Base-by-base conservation (phyloP, 53 echinoderm and acorn worm species). In the Echinometra lucunter region DNA sequence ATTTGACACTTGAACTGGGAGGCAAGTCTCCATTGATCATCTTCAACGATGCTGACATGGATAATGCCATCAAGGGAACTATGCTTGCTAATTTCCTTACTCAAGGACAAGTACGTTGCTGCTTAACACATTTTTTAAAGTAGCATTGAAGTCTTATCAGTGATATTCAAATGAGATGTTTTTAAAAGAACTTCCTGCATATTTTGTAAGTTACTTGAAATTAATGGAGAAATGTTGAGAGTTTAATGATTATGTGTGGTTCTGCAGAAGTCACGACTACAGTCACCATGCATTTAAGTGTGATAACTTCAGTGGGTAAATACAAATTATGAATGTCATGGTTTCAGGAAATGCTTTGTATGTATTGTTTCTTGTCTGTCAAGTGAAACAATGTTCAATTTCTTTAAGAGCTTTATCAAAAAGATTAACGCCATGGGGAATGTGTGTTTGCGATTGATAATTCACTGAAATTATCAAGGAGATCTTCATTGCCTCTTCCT, bases 51-150 rank as follows among this genome's bases (percentile, higher is more conserved):
- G 89, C 95, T 58, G 89, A 95, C 57, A 95, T 95, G 89, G 95
- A 95, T 34, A 95, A 95, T 56, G 95, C 95, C 25, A 37, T 95
- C 74, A 95, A 95, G 55, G 95, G 89, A 56, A 55, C 95, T 45
- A 95, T 95, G 98, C 94, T 98, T 95, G 98, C 98, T 11, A 98
- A 98, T 87, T 98, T 98, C 90, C 72, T 98, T 42, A 96, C 98
- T 1, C 98, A 98, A 85, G 98, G 98, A 78, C 96, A 98, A 98
- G 98, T 98, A 37, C 89, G 94, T 94, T 17, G 21, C 1, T 69
- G 69, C 32, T 8, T 28, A 34, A 28, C 8, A 30, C 18, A 69
- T 0, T 34, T 18, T 69, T 0, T 0, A 69, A 28, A 63, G 25
- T n/a, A n/a, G n/a, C n/a, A 66, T 3, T 66, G 66, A 25, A 66